Percentiles rank a stretch among this genome's conserved stretches.
Conservation (phyloP, 2,113 vertebrate genomes). For the Rhinoderma darwinii region DNA sequence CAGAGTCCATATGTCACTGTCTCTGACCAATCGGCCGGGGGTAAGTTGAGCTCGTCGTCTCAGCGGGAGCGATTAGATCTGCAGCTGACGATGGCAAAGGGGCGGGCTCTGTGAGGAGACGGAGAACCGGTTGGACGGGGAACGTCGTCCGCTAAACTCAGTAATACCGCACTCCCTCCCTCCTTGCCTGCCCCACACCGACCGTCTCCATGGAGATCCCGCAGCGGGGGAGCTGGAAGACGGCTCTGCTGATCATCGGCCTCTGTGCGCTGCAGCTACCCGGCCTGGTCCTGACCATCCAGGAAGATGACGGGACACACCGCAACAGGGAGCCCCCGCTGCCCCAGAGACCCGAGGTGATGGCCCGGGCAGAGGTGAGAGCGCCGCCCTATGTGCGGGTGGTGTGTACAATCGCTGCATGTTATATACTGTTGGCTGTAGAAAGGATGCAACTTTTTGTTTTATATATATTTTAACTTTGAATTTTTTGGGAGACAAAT, state of each 20-base stretch:
- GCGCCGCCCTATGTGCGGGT: too few relatives aligned
- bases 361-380: conserved; percentile 67
- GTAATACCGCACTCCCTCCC: neutral
- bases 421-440: too few relatives aligned
- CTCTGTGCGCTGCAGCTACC: conserved; percentile 31
- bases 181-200: neutral
- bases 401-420: too few relatives aligned
- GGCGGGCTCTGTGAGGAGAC: neutral
- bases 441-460: too few relatives aligned
- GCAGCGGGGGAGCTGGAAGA: neutral
- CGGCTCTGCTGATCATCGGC: conserved; percentile 1
- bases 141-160: neutral
- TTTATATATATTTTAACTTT: too few relatives aligned
- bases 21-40: neutral
- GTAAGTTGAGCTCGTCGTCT: neutral
- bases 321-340: conserved; percentile 64
- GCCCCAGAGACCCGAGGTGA: conserved; percentile 65
- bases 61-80: neutral
- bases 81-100: conserved; percentile 36
- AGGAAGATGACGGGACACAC: conserved; percentile 63
- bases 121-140: conserved; percentile 31
- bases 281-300: conserved; percentile 49
- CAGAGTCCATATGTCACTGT: neutral
- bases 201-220: neutral
- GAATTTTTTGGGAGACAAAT: too few relatives aligned